Percentiles rank a stretch among this genome's conserved stretches.
Conservation (phyloP, 2,888 invertebrate genomes). For the Polydrusus pterygomalis region DNA sequence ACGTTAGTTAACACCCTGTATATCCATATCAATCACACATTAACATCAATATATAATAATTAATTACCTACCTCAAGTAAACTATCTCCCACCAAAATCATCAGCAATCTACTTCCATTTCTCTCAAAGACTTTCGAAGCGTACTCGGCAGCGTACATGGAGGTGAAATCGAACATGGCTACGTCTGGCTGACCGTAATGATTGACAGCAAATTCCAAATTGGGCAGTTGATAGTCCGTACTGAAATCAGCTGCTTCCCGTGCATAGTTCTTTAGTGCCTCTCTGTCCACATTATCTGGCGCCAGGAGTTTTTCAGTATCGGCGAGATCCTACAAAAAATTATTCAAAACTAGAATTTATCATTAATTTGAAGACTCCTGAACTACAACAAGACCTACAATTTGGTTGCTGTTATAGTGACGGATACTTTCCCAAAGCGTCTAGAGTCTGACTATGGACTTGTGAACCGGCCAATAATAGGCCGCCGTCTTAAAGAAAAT, state of each 20-base stretch:
- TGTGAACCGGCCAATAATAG: too few relatives aligned
- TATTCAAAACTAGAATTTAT: too few relatives aligned
- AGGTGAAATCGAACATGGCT: conserved; percentile 99
- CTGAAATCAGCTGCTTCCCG: conserved; percentile 96
- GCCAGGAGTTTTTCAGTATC: conserved; percentile 93
- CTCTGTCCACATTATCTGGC: conserved; percentile 92
- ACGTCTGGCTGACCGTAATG: conserved; percentile 98
- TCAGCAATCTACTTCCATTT: conserved; percentile 86
- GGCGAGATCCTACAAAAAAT: conserved; percentile 83
- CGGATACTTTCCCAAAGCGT: too few relatives aligned
- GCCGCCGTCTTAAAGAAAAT: too few relatives aligned
- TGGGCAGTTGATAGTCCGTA: conserved; percentile 89
- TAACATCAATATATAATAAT: too few relatives aligned
- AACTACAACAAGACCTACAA: too few relatives aligned
- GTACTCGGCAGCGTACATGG: conserved; percentile 98
- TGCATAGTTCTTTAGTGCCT: conserved; percentile 92
- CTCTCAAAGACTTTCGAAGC: conserved; percentile 87
- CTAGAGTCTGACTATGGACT: too few relatives aligned
- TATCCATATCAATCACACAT: too few relatives aligned
- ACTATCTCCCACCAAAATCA: conserved; percentile 96
- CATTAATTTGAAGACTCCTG: too few relatives aligned
- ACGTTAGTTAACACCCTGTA: too few relatives aligned
- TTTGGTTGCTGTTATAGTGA: too few relatives aligned
- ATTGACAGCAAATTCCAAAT: conserved; percentile 96
- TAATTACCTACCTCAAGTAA: conserved; percentile 83